Base-by-base conservation (phyloP, 2,113 vertebrate genomes). In the Ciconia stormi region DNA sequence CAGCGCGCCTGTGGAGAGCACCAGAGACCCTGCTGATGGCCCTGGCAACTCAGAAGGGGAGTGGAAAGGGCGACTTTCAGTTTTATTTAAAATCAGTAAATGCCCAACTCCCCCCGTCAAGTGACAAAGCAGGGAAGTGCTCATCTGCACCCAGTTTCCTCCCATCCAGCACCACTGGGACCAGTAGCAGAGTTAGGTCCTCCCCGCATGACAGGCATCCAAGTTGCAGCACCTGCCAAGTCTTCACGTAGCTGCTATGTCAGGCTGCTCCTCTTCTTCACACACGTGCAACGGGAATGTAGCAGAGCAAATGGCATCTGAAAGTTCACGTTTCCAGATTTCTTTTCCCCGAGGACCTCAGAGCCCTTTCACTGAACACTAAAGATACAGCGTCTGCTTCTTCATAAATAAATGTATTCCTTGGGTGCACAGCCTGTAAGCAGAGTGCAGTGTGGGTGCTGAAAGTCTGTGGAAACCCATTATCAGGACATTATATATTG, bases 201-300 rank as follows among this genome's bases (percentile, higher is more conserved):
- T 62, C 25, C 29, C 26, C 27, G 9, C 46, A 22, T 8, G 32
- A 6, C 40, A n/a, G 25, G 23, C 11, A 27, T 8, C 49, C 53
- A 55, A 3, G 21, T 0, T 42, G 66, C 7, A 22, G 29, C 63
- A 61, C 15, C 46, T 40, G 18, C 34, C 1, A 1, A 22, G 20
- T 7, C 9, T 56, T 93, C 18, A 9, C 0, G 2, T 2, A 36
- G n/a, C 27, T 18, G 29, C 34, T 77, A 0, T 7, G 6, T 20
- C 0, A 7, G 34, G 66, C 36, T 91, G 46, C 50, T 71, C 23
- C 73, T 71, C 27, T 40, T 74, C 59, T n/a, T 82, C 1, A 0
- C 29, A 4, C 1, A 1, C 4, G 6, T 19, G 4, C 29, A 7
- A 0, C 1, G 36, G 55, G 59, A 59, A 52, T 2, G 9, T 1